Evolutionary conservation across 2,113 vertebrate genomes (phyloP), one percentile per base, ranked within the genome.

Genomic region (Archilochus colubris): DNA sequence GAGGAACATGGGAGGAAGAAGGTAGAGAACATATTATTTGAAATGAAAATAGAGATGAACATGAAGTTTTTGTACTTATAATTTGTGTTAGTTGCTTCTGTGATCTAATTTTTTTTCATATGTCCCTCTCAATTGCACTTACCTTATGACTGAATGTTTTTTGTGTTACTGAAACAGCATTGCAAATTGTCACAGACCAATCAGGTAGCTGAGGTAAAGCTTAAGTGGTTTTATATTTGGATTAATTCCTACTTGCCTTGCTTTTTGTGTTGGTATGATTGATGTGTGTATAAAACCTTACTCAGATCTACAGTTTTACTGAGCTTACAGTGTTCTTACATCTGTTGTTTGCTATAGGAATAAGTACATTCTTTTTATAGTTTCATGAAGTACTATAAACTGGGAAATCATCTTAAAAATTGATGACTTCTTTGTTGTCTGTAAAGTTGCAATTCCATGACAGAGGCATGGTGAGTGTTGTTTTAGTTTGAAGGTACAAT

Each of bases 11-110:
- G 85, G 91, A 88, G 82, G 93, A 69, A 9, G 10, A 91, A 84
- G 79, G 55, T 54, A 88, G 88, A 90, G 46, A 10, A 2, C 21
- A 5, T 75, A n/a, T 57, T 89, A 76, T 64, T 91, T 90, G 85
- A 92, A 88, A 81, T 81, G 76, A 90, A 67, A 95, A 88, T 57
- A 70, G 72, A 66, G 74, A 38, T 50, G 70, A 95, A 44, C 7
- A 2, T 94, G 59, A 77, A 90, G 80, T 95, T 96, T 90, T 82
- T 93, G 2, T 86, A 83, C 76, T 61, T 46, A 27, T 93, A 27
- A 85, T 77, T 89, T 40, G 24, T 89, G 33, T 87, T 92, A 54
- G 69, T 75, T 81, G 48, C 59, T 91, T 79, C 70, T 88, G 36
- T 69, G 57, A 27, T 31, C 51, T 84, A 4, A 9, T 54, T 57